Percentiles rank a stretch among this genome's conserved stretches.
phyloP scores from a whole-genome alignment of 2,797 vertebrate genomes.

The Myiothlypis chrysogaster region DNA sequence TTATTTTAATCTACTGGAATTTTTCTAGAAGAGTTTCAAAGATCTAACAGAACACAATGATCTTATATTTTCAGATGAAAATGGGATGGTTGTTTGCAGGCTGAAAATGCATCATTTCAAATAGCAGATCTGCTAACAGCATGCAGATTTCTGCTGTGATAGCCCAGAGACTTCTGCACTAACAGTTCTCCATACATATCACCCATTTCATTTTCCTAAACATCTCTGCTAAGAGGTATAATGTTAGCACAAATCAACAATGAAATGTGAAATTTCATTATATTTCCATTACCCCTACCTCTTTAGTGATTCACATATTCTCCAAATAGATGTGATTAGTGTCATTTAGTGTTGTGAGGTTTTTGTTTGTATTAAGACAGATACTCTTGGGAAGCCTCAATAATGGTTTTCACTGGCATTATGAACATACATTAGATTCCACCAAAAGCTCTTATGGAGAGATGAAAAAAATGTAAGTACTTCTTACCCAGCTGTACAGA shows the following conservation, averaged over 20 bases:
- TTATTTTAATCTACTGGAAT: neutral
- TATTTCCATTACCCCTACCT: neutral
- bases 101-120: neutral
- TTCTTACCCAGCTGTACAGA: neutral
- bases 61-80: neutral
- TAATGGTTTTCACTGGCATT: neutral
- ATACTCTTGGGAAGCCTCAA: neutral
- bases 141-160: neutral
- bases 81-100: neutral
- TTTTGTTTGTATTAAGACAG: neutral
- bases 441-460: neutral
- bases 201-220: neutral
- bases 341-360: neutral
- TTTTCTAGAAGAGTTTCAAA: neutral
- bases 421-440: neutral
- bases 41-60: neutral
- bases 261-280: neutral
- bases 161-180: neutral
- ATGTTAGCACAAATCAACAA: neutral
- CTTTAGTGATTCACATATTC: neutral
- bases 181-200: neutral
- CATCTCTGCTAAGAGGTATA: neutral
- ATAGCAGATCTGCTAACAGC: neutral
- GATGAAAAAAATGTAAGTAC: neutral
- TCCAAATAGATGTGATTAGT: neutral